phyloP scores from a whole-genome alignment of 2,113 vertebrate genomes.

The Oreotrochilus melanogaster region DNA sequence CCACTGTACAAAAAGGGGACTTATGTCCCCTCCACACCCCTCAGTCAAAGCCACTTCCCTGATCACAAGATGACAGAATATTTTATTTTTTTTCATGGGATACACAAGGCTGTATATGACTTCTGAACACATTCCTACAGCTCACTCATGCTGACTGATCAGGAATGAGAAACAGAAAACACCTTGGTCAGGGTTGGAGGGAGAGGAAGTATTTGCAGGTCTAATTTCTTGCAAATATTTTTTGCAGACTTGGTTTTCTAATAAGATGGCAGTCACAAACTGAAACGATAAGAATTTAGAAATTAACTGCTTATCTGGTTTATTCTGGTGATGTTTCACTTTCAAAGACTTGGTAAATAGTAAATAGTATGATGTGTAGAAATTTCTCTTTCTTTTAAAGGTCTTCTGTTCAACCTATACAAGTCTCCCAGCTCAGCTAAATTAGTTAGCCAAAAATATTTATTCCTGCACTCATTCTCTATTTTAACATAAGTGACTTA shows the following conservation, averaged over 20 bases:
- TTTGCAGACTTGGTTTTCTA: background rate
- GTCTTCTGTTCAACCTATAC: background rate
- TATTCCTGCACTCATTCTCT: background rate
- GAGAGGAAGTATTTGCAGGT: background rate
- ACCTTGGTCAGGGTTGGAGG: background rate
- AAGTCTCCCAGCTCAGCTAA: background rate
- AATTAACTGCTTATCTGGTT: background rate
- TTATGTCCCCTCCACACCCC: background rate
- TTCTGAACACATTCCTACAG: background rate
- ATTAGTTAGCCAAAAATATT: background rate
- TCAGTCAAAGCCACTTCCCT: background rate
- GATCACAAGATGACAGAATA: fast-evolving
- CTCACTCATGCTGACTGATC: background rate
- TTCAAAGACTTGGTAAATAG: background rate
- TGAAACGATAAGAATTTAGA: background rate
- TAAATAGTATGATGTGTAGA: background rate
- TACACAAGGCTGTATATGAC: background rate
- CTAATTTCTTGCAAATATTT: background rate
- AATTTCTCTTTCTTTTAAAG: background rate
- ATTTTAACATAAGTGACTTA: constrained; percentile 2
- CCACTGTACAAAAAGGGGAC: background rate
- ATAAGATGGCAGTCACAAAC: background rate
- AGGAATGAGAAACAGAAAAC: background rate
- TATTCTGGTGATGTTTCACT: background rate
- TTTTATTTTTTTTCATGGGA: background rate